Evolutionary conservation across 2,113 vertebrate genomes (phyloP).

Genomic region (Gymnarchus niloticus): DNA sequence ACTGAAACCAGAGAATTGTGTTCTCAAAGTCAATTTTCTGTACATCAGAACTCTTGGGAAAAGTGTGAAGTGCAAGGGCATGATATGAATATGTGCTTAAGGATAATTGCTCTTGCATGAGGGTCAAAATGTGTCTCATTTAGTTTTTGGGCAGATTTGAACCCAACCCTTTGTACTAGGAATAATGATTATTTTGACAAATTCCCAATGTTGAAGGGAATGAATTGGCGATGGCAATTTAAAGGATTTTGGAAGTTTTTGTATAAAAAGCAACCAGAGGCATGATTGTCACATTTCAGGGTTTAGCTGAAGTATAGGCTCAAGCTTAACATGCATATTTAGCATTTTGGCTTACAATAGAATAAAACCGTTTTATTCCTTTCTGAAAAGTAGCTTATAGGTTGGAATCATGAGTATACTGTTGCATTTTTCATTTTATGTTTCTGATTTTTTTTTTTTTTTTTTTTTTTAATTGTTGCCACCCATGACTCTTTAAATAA

Average conservation of each 20-base stretch:
- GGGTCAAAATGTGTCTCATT: background rate
- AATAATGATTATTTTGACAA: background rate
- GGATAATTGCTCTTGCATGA: background rate
- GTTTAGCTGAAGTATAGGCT: too few species aligned
- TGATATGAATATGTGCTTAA: background rate
- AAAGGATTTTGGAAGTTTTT: too few species aligned
- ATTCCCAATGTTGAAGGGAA: too few species aligned
- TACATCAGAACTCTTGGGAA: background rate
- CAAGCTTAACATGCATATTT: background rate
- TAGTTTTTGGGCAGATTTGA: background rate
- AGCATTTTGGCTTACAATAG: background rate
- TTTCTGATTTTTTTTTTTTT: background rate
- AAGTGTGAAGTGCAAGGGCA: background rate
- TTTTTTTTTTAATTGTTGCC: background rate
- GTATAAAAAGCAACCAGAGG: too few species aligned
- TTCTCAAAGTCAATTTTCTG: background rate
- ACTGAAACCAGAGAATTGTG: background rate
- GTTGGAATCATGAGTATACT: background rate
- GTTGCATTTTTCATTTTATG: background rate
- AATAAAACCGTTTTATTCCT: too few species aligned
- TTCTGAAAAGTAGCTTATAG: background rate
- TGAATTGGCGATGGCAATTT: background rate
- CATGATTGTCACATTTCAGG: too few species aligned
- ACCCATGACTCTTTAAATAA: background rate
- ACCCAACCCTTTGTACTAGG: background rate